These are phyloP conservation scores for Mormyrus iriodes DNA, from an alignment of 2,113 vertebrate genomes.

Conservation along the genomic window DNA sequence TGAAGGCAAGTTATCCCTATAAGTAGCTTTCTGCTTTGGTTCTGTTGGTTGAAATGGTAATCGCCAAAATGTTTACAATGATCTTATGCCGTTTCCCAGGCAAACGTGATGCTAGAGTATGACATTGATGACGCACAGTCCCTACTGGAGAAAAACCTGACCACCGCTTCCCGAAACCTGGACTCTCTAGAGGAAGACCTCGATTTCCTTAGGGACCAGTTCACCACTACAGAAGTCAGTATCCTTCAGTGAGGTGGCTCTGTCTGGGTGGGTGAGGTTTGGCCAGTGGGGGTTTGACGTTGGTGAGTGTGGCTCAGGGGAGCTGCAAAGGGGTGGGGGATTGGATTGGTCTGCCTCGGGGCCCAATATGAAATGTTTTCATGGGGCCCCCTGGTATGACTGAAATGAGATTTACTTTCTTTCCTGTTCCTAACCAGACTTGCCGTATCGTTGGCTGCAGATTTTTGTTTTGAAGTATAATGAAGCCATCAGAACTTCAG, in stretches of 20 bases:
- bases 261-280: neutral
- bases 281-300: neutral
- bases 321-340: neutral
- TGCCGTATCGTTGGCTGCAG: neutral
- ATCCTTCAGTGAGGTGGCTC: conserved; percentile 73
- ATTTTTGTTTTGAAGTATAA: neutral
- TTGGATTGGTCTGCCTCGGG: neutral
- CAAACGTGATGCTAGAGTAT: conserved; percentile 98
- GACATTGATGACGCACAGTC: conserved; percentile 92
- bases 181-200: conserved; percentile 91
- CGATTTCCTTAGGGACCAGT: conserved; percentile 94
- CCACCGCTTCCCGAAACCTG: conserved; percentile 84
- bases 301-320: neutral
- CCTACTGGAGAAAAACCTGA: conserved; percentile 89
- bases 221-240: conserved; percentile 99
- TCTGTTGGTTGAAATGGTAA: neutral
- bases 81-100: conserved; percentile 56
- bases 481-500: neutral
- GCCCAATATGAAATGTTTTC: neutral
- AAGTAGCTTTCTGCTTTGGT: neutral
- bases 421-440: neutral
- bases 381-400: neutral
- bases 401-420: neutral
- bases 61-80: neutral
- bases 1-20: neutral